phyloP scores from a whole-genome alignment of 2,113 vertebrate genomes.

The Sus scrofa region DNA sequence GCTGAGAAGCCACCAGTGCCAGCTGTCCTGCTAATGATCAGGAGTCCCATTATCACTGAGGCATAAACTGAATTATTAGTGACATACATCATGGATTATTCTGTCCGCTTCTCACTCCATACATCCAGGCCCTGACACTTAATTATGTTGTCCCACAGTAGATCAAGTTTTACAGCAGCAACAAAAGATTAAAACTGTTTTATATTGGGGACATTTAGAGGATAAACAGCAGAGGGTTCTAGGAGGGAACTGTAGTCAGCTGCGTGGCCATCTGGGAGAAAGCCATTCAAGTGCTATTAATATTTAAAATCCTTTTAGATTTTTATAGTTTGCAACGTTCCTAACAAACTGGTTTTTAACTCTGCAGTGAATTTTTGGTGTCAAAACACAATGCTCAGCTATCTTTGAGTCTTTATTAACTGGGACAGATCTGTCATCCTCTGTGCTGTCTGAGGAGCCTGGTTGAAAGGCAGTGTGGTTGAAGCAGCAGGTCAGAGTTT shows the following conservation, averaged over 20 bases:
- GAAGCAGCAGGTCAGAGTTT: constrained; percentile 26
- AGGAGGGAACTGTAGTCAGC: constrained; percentile 78
- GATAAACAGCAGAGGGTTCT: constrained; percentile 82
- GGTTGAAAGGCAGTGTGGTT: not conserved
- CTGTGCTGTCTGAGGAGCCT: constrained; percentile 55
- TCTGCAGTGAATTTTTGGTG: constrained; percentile 75
- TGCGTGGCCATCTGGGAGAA: constrained; percentile 84
- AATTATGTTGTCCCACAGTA: constrained; percentile 88
- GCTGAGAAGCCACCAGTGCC: constrained; percentile 77
- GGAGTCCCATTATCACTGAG: constrained; percentile 84
- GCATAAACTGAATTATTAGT: constrained; percentile 86
- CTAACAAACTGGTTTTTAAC: constrained; percentile 74
- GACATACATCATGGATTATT: constrained; percentile 82
- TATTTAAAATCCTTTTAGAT: constrained; percentile 82
- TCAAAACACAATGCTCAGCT: constrained; percentile 58
- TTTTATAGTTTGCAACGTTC: constrained; percentile 71
- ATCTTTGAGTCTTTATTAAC: constrained; percentile 68
- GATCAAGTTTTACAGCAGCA: constrained; percentile 89
- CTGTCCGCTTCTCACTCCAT: constrained; percentile 75
- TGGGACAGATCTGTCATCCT: constrained; percentile 48
- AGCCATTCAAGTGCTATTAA: constrained; percentile 83
- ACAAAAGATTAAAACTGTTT: constrained; percentile 89
- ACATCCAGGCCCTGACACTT: constrained; percentile 87
- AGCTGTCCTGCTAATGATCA: constrained; percentile 83
- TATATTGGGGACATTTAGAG: constrained; percentile 85